Base-by-base conservation (phyloP, 1,140 invertebrate genomes). In the Gyrodactylus bullatarudis region DNA sequence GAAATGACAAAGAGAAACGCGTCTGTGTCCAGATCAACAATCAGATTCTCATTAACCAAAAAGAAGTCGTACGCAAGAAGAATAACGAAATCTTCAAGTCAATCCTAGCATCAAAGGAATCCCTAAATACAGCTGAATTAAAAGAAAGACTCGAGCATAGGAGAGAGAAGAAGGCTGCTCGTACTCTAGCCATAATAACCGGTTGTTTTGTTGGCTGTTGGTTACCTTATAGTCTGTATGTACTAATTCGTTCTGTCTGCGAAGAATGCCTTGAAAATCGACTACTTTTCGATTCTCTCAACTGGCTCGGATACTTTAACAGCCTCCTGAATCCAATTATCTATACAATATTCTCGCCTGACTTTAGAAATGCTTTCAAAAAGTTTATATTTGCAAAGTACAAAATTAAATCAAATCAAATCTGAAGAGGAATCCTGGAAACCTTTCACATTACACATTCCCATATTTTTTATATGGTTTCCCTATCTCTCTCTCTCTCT, bases 261-360 rank as follows among this genome's bases (percentile, higher is more conserved):
- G 25, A 87, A 74, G 20, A 24, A 23, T 1, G 72, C 26, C 27
- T 27, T 21, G 23, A 34, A 72, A 22, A 1, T 26, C 70, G 20
- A 21, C 23, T 75, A 26, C 25, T 94, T 26, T 23, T 21, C n/a
- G 21, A 21, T 23, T 71, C 24, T 26, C 24, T 71, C 24, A 92
- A 89, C 72, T 95, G 91, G 91, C 85, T 93, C 20, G 26, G 91
- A 69, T 96, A 93, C 81, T 89, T 94, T 83, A 96, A 95, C 82
- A 90, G 81, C 77, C 91, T 79, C 74, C 87, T 94, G 75, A 94
- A 94, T 82, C 91, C 91, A 16, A 87, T 95, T 74, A 95, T 95
- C 79, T 95, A 95, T 80, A 95, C 91, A 34, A 93, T 96, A 77
- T 96, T 95, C 84, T 96, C 95, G 82, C 88, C 89, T 1, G 91